Conservation (phyloP, 2,888 invertebrate species). For the Allolobophora icterica region DNA sequence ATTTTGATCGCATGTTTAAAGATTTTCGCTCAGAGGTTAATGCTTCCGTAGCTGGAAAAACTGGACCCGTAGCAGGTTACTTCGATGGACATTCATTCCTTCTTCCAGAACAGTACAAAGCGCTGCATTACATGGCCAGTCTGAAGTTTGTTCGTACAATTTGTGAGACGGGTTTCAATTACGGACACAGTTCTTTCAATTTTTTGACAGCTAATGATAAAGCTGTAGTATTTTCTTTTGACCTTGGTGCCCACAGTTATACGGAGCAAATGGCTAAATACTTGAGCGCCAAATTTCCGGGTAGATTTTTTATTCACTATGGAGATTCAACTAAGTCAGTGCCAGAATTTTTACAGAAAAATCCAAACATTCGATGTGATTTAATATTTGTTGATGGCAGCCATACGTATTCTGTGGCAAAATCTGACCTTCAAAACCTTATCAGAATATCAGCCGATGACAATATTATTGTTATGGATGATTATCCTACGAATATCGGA, state of each 20-base stretch:
- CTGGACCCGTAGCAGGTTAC: too few relatives aligned
- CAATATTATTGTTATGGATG: conserved; percentile 36
- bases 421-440: conserved; percentile 38
- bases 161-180: conserved; percentile 38
- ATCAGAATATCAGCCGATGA: conserved; percentile 27
- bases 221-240: conserved; percentile 43
- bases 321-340: conserved; percentile 44
- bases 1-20: too few relatives aligned
- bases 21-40: too few relatives aligned
- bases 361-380: conserved; percentile 39
- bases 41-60: too few relatives aligned
- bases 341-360: conserved; percentile 24
- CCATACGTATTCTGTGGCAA: too few relatives aligned
- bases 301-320: too few relatives aligned
- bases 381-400: conserved; percentile 44
- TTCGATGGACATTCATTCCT: conserved; percentile 33
- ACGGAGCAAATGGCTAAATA: conserved; percentile 41
- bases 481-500: conserved; percentile 33
- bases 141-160: neutral
- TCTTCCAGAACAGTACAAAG: neutral
- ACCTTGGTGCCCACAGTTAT: conserved; percentile 41
- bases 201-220: conserved; percentile 41
- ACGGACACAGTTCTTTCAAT: conserved; percentile 36
- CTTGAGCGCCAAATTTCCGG: conserved; percentile 36
- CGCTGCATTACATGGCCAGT: conserved; percentile 29